phyloP scores from a whole-genome alignment of 1,140 invertebrate species.

The Anadara kagoshimensis region DNA sequence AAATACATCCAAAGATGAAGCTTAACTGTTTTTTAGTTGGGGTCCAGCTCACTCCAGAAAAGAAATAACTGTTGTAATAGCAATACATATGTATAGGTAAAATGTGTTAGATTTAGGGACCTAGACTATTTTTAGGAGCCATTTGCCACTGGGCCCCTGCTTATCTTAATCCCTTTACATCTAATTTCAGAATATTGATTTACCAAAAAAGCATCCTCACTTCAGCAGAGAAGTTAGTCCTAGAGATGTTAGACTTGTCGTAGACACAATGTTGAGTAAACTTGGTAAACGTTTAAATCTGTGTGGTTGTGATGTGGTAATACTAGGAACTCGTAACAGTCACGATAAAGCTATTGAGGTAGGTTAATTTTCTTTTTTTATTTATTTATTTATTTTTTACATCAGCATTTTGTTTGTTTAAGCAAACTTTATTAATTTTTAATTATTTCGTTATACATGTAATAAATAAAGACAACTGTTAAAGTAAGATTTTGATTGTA shows the following conservation, averaged over 20 bases:
- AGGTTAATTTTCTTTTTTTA: neutral
- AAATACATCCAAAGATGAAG: no score
- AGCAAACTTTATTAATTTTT: neutral
- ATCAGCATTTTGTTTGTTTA: no score
- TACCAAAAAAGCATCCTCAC: neutral
- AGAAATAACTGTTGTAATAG: neutral
- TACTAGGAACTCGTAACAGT: slow-evolving; percentile 74
- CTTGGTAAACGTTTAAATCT: slow-evolving; percentile 79
- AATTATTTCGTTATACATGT: neutral
- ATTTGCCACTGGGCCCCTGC: neutral
- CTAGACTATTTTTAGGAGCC: neutral
- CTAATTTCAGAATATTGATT: neutral
- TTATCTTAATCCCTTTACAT: neutral
- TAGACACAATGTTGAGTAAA: slow-evolving; percentile 73
- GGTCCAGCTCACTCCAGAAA: no score
- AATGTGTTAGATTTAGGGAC: neutral
- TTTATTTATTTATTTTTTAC: neutral
- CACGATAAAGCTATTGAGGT: slow-evolving; percentile 75
- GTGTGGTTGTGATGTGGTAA: slow-evolving; percentile 80
- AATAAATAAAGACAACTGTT: neutral
- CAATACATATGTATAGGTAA: neutral
- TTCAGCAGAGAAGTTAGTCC: slow-evolving; percentile 32
- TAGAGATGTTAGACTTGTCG: slow-evolving; percentile 68
- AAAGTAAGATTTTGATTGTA: neutral
- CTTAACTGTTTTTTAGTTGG: no score